Base-by-base conservation (phyloP, 2,888 invertebrate species). In the Lepidochitona cinerea region DNA sequence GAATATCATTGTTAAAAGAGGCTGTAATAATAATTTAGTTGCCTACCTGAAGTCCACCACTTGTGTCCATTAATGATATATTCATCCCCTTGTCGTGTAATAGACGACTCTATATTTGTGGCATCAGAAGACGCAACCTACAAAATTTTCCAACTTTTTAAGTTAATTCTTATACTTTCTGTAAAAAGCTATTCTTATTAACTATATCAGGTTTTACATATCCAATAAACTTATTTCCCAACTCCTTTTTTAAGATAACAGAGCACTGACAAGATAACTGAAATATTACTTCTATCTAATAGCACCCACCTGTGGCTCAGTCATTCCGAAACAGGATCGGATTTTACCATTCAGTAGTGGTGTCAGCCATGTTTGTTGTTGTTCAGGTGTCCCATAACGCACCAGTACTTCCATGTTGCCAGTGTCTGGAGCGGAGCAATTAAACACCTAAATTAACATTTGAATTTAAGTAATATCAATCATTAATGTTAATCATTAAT, bases 391-490 rank as follows among this genome's bases (percentile, higher is more conserved):
- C 35, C 91, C 92, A 79, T 92, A 92, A 71, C 89, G 89, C 26
- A 92, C 87, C 33, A 92, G 80, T 14, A 91, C 91, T 80, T 92
- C 92, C 91, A 92, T 92, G 81, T 92, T 92, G 64, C 92, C 92
- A 6, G 92, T 92, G 80, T 92, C 92, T 3, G 92, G 92, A 18
- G 92, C 91, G 68, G 87, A 87, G 79, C 92, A 92, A 85, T 92
- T 92, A 83, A 92, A 92, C 49, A 90, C 84, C 90, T 91, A 74
- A 9, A 72, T n/a, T n/a, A n/a, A n/a, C n/a, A n/a, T n/a, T n/a
- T n/a, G n/a, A n/a, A n/a, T n/a, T n/a, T n/a, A n/a, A n/a, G n/a
- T n/a, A n/a, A n/a, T n/a, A n/a, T n/a, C n/a, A n/a, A n/a, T n/a
- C n/a, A n/a, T n/a, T n/a, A n/a, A n/a, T n/a, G n/a, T n/a, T n/a